These are phyloP conservation scores for Jaculus jaculus DNA, from an alignment of 2,113 vertebrate species.

Conservation along the genomic window DNA sequence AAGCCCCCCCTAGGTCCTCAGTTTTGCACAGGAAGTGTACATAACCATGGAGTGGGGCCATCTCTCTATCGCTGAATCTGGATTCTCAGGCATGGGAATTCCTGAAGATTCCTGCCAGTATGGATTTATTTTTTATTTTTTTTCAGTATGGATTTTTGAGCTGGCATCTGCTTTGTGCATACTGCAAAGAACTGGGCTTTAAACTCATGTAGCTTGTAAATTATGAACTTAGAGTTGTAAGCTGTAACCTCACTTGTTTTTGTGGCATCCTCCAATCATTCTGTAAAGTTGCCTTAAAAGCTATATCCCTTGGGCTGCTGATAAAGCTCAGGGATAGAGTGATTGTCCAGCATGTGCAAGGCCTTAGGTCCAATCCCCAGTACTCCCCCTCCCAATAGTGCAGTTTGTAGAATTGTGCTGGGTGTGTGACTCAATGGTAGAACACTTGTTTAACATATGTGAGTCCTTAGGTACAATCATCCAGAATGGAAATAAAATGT, in stretches of 20 bases:
- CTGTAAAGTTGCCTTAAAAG: constrained; percentile 19
- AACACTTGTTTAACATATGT: too few species aligned
- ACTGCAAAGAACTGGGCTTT: too few species aligned
- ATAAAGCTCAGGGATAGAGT: too few species aligned
- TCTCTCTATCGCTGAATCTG: neutral
- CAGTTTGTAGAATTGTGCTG: too few species aligned
- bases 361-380: too few species aligned
- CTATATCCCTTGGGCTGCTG: neutral
- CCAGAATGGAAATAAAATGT: neutral
- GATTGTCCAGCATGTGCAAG: too few species aligned
- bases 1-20: too few species aligned
- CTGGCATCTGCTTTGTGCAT: neutral
- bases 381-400: too few species aligned
- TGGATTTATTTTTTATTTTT: too few species aligned
- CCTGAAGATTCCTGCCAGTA: neutral
- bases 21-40: too few species aligned
- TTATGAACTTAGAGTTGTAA: neutral
- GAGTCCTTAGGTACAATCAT: neutral
- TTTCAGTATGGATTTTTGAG: neutral
- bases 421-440: too few species aligned
- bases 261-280: neutral
- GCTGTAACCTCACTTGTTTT: neutral
- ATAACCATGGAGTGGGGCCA: too few species aligned
- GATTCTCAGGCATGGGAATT: neutral
- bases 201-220: neutral